Evolutionary conservation across 2,888 invertebrate species (phyloP).

Genomic region (Melanostoma scalare): DNA sequence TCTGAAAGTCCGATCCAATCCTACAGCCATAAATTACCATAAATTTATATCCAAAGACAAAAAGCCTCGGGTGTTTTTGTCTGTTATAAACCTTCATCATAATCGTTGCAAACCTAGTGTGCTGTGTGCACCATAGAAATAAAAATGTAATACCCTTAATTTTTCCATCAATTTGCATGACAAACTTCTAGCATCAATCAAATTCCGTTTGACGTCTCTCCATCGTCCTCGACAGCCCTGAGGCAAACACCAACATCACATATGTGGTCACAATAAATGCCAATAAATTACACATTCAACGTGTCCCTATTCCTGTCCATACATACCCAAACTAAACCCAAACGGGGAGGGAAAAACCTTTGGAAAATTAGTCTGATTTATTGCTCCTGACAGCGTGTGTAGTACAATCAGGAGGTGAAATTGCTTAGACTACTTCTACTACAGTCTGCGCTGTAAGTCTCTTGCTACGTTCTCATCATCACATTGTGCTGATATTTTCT

Average conservation of each 20-base stretch:
- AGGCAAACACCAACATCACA: slow-evolving; percentile 58
- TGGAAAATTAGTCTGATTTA: slow-evolving; percentile 72
- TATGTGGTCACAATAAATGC: slow-evolving; percentile 72
- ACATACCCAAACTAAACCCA: no score
- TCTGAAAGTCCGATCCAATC: slow-evolving; percentile 48
- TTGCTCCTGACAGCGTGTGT: slow-evolving; percentile 56
- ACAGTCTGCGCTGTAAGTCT: slow-evolving; percentile 33
- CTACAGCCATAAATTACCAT: slow-evolving; percentile 59
- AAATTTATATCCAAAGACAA: slow-evolving; percentile 54
- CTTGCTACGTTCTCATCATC: slow-evolving; percentile 34
- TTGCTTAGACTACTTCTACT: slow-evolving; percentile 4
- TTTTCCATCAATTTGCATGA: slow-evolving; percentile 72
- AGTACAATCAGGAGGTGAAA: slow-evolving; percentile 32
- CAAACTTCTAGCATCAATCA: slow-evolving; percentile 72
- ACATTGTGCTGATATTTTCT: slow-evolving; percentile 46
- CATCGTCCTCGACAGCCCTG: slow-evolving; percentile 45
- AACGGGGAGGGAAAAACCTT: slow-evolving; percentile 50
- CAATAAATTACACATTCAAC: slow-evolving; percentile 72
- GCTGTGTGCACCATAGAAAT: slow-evolving; percentile 14
- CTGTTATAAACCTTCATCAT: slow-evolving; percentile 46
- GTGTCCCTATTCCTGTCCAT: slow-evolving; percentile 38
- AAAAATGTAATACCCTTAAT: slow-evolving; percentile 54
- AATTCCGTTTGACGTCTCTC: slow-evolving; percentile 53
- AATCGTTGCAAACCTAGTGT: slow-evolving; percentile 24
- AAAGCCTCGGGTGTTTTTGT: slow-evolving; percentile 36